Percentiles rank a stretch among this genome's conserved stretches.
Evolutionary conservation across 2,888 invertebrate genomes (phyloP).

Genomic region (Eurytoma adleriae): DNA sequence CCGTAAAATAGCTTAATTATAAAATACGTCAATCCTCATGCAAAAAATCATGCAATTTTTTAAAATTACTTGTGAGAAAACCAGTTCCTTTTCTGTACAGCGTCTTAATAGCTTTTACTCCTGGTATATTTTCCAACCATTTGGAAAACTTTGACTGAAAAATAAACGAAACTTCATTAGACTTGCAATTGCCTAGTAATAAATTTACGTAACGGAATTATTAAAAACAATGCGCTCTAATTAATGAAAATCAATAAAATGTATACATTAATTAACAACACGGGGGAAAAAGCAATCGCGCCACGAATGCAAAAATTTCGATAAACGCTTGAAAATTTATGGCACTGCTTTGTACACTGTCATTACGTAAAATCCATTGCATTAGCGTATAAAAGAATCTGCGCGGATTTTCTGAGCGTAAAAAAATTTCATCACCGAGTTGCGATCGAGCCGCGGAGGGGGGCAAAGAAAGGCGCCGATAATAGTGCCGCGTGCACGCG

Average conservation of each 20-base stretch:
- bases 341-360: not conserved
- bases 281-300: not conserved
- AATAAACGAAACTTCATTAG: slow-evolving; percentile 17
- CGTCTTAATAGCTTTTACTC: slow-evolving; percentile 62
- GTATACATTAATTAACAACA: not conserved
- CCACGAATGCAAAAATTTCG: too few relatives aligned
- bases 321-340: not conserved
- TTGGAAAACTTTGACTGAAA: slow-evolving; percentile 62
- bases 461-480: not conserved
- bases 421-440: not conserved
- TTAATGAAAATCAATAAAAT: not conserved
- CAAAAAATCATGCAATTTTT: slow-evolving; percentile 34
- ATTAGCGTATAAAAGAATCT: not conserved
- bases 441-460: not conserved
- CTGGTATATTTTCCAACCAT: slow-evolving; percentile 66
- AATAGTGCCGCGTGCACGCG: not conserved
- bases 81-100: slow-evolving; percentile 63
- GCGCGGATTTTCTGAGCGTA: not conserved
- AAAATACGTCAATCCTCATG: not conserved
- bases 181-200: too few relatives aligned
- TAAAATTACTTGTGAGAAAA: slow-evolving; percentile 63
- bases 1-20: slow-evolving; percentile 9
- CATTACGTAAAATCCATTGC: not conserved
- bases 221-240: not conserved
- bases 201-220: not conserved